Evolutionary conservation across 1,140 invertebrate species (phyloP).

Genomic region (Cyclina sinensis): DNA sequence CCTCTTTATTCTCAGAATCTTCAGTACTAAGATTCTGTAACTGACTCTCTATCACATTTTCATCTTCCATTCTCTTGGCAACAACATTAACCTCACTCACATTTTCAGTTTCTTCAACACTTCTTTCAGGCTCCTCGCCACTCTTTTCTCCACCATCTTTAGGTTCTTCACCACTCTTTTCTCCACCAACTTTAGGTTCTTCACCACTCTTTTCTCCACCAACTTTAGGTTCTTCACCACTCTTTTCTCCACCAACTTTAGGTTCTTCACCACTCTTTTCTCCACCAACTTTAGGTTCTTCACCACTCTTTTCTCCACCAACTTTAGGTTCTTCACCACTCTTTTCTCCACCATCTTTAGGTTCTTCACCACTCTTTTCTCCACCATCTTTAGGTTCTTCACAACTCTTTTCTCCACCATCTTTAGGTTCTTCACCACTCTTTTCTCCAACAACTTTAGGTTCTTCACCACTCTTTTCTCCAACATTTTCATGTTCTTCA

Average conservation of each 20-base stretch:
- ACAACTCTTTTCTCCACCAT: conserved; percentile 21
- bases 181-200: too few relatives aligned
- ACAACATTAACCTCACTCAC: neutral
- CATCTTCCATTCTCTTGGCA: neutral
- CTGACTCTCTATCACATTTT: neutral
- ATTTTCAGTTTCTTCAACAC: neutral
- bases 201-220: conserved; percentile 14
- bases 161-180: conserved; percentile 1
- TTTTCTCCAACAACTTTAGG: conserved; percentile 1
- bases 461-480: too few relatives aligned
- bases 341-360: conserved; percentile 34
- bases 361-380: conserved; percentile 9
- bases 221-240: too few relatives aligned
- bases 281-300: too few relatives aligned
- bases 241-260: conserved; percentile 35
- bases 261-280: conserved; percentile 15
- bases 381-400: too few relatives aligned
- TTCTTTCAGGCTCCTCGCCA: neutral
- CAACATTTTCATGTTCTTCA: neutral
- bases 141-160: conserved; percentile 27
- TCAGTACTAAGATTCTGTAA: neutral
- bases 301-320: conserved; percentile 21
- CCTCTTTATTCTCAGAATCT: neutral
- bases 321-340: too few relatives aligned
- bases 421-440: neutral